A percentile compares a stretch with the other conserved stretches of the same genome.
Evolutionary conservation across 2,113 vertebrate genomes (phyloP).

Genomic region (Lycaon pictus): DNA sequence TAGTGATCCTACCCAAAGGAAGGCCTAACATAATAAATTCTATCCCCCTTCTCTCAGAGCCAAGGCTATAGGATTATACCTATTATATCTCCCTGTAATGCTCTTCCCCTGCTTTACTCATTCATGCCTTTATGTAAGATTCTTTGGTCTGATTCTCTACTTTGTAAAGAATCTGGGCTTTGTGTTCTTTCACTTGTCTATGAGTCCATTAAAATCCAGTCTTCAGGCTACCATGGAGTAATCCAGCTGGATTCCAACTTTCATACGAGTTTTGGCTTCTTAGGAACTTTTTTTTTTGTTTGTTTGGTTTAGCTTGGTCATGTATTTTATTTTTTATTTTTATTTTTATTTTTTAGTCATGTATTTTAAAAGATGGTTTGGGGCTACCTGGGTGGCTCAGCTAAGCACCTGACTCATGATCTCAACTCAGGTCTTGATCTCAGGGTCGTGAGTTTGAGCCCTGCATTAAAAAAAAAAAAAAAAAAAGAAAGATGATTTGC

Average conservation of each 20-base stretch:
- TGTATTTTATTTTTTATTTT: neutral
- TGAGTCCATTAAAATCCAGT: neutral
- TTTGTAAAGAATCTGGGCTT: neutral
- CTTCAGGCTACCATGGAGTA: neutral
- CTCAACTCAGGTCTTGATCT: neutral
- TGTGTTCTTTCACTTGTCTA: neutral
- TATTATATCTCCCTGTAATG: neutral
- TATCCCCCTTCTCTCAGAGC: neutral
- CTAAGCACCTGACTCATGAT: neutral
- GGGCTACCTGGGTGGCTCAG: neutral
- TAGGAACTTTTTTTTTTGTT: neutral
- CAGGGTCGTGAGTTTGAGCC: neutral
- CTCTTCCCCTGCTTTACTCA: neutral
- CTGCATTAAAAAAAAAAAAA: neutral
- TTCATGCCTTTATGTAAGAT: neutral
- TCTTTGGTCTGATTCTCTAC: neutral
- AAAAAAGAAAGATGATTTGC: neutral
- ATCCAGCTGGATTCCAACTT: neutral
- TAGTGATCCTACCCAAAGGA: neutral
- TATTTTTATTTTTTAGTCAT: no score
- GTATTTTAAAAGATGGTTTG: neutral
- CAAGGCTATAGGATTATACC: neutral
- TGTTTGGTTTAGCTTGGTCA: neutral
- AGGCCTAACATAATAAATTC: neutral
- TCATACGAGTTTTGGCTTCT: neutral